These are phyloP conservation scores for Pissodes strobi DNA, from an alignment of 1,140 invertebrate genomes.

Conservation along the genomic window DNA sequence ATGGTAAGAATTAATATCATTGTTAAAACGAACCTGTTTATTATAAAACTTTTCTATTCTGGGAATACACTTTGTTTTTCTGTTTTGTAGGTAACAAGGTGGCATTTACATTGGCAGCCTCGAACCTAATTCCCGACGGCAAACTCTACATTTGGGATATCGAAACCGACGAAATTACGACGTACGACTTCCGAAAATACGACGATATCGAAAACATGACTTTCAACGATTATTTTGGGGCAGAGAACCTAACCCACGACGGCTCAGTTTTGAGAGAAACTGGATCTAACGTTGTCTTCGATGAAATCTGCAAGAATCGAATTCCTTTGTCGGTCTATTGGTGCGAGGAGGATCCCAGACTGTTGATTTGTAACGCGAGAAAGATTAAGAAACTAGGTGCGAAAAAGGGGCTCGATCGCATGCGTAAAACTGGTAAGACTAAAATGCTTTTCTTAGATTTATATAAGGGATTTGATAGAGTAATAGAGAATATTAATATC, in stretches of 20 bases:
- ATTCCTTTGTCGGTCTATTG: conserved; percentile 63
- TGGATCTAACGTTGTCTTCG: conserved; percentile 28
- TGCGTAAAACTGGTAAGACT: conserved; percentile 7
- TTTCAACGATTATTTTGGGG: conserved; percentile 35
- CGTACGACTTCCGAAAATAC: conserved; percentile 58
- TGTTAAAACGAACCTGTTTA: no score
- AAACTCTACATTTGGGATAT: conserved; percentile 91
- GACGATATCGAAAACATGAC: conserved; percentile 29
- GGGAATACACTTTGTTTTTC: neutral
- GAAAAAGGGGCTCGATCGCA: conserved; percentile 22
- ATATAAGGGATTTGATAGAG: no score
- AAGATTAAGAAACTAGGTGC: conserved; percentile 50
- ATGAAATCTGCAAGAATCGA: conserved; percentile 50
- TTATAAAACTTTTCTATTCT: neutral
- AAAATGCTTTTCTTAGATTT: no score
- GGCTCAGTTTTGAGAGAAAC: neutral
- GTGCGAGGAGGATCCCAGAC: conserved; percentile 74
- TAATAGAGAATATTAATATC: no score
- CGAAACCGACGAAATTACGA: conserved; percentile 72
- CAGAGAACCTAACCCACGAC: conserved; percentile 20
- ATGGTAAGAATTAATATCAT: no score
- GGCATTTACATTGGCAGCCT: conserved; percentile 81
- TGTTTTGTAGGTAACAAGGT: conserved; percentile 75
- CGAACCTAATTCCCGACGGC: conserved; percentile 79
- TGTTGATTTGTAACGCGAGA: conserved; percentile 75